Evolutionary conservation across 2,888 invertebrate species (phyloP).

Genomic region (Pyrrhia umbra): DNA sequence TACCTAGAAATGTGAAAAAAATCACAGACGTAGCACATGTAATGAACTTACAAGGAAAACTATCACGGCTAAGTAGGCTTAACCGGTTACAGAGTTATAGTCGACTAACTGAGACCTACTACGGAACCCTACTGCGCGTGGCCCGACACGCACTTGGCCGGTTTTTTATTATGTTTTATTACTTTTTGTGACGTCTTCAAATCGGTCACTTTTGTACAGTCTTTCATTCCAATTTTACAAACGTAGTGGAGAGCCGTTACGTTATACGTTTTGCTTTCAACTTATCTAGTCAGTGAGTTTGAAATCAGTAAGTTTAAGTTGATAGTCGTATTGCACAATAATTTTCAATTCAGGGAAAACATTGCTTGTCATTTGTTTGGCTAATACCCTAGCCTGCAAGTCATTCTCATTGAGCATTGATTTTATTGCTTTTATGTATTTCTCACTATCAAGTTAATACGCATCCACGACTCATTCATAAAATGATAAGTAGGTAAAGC

Average conservation of each 20-base stretch:
- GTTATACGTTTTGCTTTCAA: background rate
- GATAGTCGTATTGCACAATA: conserved; percentile 15
- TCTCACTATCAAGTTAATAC: conserved; percentile 15
- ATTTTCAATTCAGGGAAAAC: conserved; percentile 22
- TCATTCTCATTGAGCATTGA: conserved; percentile 10
- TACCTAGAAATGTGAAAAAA: too few species aligned
- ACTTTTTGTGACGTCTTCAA: too few species aligned
- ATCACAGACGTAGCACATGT: too few species aligned
- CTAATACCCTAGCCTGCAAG: conserved; percentile 17
- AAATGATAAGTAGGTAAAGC: conserved; percentile 8
- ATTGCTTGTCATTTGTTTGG: conserved; percentile 1
- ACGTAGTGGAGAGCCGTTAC: background rate
- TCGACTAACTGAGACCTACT: too few species aligned
- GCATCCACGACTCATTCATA: conserved; percentile 5
- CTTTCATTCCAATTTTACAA: conserved; percentile 9
- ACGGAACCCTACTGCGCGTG: too few species aligned
- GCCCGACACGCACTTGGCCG: too few species aligned
- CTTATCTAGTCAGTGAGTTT: background rate
- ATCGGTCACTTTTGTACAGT: too few species aligned
- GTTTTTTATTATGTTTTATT: too few species aligned
- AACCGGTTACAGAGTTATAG: too few species aligned
- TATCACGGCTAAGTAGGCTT: too few species aligned
- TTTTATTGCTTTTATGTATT: conserved; percentile 28
- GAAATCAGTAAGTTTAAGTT: background rate
- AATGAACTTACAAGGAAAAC: too few species aligned